phyloP scores from a whole-genome alignment of 35 echinoderm and acorn worm genomes.

The Apostichopus californicus region DNA sequence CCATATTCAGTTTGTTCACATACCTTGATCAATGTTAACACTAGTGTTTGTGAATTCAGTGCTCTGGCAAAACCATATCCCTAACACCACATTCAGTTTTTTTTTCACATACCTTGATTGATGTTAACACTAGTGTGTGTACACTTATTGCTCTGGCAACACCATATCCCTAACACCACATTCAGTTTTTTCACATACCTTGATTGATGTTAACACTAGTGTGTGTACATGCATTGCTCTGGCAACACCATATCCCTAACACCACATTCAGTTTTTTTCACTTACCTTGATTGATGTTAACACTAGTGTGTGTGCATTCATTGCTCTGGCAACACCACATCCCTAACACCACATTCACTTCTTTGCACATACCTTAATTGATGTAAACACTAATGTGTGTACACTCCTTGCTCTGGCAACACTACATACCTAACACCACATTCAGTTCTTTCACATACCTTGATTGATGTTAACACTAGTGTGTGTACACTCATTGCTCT shows the following conservation, averaged over 20 bases:
- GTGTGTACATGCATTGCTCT: constrained; percentile 96
- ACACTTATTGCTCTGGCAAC: constrained; percentile 88
- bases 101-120: constrained; percentile 79
- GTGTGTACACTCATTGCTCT: too few relatives aligned
- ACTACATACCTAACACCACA: too few relatives aligned
- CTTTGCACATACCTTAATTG: constrained; percentile 75
- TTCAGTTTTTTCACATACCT: constrained; percentile 49
- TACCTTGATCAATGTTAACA: constrained; percentile 97
- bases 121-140: constrained; percentile 91
- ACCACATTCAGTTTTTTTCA: too few relatives aligned
- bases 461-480: too few relatives aligned
- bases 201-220: constrained; percentile 93
- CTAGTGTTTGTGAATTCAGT: constrained; percentile 96
- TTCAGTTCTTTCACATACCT: too few relatives aligned
- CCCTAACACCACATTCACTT: too few relatives aligned
- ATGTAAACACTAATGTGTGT: constrained; percentile 92
- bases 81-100: too few relatives aligned
- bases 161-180: too few relatives aligned
- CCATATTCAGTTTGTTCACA: not conserved
- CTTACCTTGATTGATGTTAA: constrained; percentile 97
- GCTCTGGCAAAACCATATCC: constrained; percentile 49
- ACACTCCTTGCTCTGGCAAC: constrained; percentile 91
- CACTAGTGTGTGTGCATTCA: constrained; percentile 94
- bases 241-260: not conserved
- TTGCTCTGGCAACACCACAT: constrained; percentile 89